Base-by-base conservation (phyloP, 2,797 vertebrate genomes). In the Neosilurus hyrtlii region DNA sequence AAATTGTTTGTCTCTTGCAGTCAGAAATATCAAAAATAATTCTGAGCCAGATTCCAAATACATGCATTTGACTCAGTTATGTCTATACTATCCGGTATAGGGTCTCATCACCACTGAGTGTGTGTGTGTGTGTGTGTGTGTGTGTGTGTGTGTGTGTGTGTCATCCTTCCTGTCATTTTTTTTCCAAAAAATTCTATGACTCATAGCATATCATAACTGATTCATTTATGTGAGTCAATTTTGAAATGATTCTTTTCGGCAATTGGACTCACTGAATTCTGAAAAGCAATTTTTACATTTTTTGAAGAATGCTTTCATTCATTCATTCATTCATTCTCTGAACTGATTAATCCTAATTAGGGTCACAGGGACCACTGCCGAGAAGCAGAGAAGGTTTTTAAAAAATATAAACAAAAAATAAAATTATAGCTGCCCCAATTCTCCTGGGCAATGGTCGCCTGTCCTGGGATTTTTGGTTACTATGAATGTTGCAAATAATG, bases 51-150 rank as follows among this genome's bases (percentile, higher is more conserved):
- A 43, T 43, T 43, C n/a, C 12, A 24, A 51, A 52, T 24, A 16
- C 49, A n/a, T 49, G 20, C 11, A 70, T n/a, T 49, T 70, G 11
- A 20, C 20, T 67, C 65, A 10, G 30, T 67, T 67, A 68, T 43
- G 35, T 22, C 37, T 68, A 68, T 68, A 37, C 9, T 68, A 3
- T 68, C 11, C 18, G 24, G 22, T 52, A 24, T 9, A 15, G 49
- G n/a, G 49, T 52, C 70, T 52, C 6, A 15, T 54, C 68, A 71
- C 49, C 3, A 24, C 2, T 70, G 10, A 12, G 37, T 68, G 66
- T 43, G 35, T 71, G 68, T 70, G 10, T 49, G 67, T 70, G 37
- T 71, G 68, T 71, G 43, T 71, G 49, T 72, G n/a, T 52, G 12
- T 52, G 49, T 52, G 43, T 71, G 68, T 51, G 11, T 71, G 0